Base-by-base conservation (phyloP, 2,888 invertebrate genomes). In the Hanleya hanleyi region DNA sequence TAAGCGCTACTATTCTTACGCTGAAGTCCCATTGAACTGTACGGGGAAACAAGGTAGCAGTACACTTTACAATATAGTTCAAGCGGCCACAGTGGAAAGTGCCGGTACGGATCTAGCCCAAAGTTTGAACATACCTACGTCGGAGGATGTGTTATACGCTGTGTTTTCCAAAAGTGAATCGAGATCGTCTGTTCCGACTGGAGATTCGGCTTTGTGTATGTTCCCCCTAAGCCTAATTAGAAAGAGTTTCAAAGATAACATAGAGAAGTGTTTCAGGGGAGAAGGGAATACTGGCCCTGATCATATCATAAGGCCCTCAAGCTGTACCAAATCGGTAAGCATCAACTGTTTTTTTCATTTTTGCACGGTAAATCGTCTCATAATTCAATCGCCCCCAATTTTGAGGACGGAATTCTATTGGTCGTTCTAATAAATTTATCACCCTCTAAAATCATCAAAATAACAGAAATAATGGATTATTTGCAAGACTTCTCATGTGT, bases 11-110 rank as follows among this genome's bases (percentile, higher is more conserved):
- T 97, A 98, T 91, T 98, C 98, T 6, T 99, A 99, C 91, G 97
- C 98, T 12, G 99, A 99, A 92, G 97, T 98, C 82, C 97, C 98
- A 18, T 95, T 98, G 89, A 96, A 97, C 84, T 98, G 98, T 90
- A 37, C 38, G 32, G 57, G 94, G 87, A 62, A 94, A 87, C 79
- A 82, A 35, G 87, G 83, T 12, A n/a, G n/a, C n/a, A n/a, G n/a
- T n/a, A 79, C 83, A 47, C 93, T 94, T 72, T 99, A 97, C 91
- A 98, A 98, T 91, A 93, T 98, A 67, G 95, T 97, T 3, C 97
- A 97, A 90, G 97, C 98, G 35, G 98, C 97, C 0, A 97, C 95
- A 90, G 95, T 98, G 49, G 97, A 97, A 38, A 97, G 96, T 90
- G 96, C 98, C 0, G 98, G 98, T 38, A 96, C 96, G 2, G 95